A percentile compares a stretch with the other conserved stretches of the same genome.
Evolutionary conservation across 2,888 invertebrate species (phyloP).

Genomic region (Elysia crispata): DNA sequence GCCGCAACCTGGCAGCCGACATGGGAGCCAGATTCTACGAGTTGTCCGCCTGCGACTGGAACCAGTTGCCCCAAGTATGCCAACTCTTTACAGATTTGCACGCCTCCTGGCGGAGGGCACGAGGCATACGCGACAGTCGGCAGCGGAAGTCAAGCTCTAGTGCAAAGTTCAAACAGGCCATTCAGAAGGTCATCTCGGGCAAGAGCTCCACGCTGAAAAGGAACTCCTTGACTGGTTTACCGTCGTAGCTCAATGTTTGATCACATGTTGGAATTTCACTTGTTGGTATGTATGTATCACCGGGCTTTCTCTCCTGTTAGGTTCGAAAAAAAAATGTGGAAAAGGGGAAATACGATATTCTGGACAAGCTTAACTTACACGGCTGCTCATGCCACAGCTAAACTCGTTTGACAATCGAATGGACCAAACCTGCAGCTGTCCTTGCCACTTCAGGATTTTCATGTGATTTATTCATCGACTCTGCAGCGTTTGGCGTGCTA

Average conservation of each 20-base stretch:
- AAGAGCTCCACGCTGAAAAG: constrained; percentile 46
- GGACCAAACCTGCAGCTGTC: too few species aligned
- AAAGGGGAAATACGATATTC: neutral
- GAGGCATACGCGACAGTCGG: constrained; percentile 62
- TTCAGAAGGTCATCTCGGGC: constrained; percentile 70
- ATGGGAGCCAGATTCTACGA: constrained; percentile 72
- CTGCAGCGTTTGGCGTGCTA: too few species aligned
- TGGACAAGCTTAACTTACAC: too few species aligned
- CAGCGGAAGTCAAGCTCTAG: constrained; percentile 72
- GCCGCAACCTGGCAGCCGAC: constrained; percentile 69
- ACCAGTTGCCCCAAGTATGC: constrained; percentile 63
- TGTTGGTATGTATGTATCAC: neutral
- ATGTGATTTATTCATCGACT: too few species aligned
- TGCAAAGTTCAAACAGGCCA: constrained; percentile 66
- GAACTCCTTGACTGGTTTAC: neutral
- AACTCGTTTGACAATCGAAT: too few species aligned
- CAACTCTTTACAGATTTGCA: constrained; percentile 73
- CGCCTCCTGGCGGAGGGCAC: constrained; percentile 65
- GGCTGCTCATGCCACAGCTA: too few species aligned
- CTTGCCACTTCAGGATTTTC: too few species aligned
- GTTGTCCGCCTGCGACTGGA: constrained; percentile 75
- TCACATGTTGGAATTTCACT: neutral
- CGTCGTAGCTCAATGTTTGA: too few species aligned
- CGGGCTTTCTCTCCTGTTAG: neutral
- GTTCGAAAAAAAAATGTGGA: neutral